Evolutionary conservation across 2,113 vertebrate genomes (phyloP).

Genomic region (Pongo abelii): DNA sequence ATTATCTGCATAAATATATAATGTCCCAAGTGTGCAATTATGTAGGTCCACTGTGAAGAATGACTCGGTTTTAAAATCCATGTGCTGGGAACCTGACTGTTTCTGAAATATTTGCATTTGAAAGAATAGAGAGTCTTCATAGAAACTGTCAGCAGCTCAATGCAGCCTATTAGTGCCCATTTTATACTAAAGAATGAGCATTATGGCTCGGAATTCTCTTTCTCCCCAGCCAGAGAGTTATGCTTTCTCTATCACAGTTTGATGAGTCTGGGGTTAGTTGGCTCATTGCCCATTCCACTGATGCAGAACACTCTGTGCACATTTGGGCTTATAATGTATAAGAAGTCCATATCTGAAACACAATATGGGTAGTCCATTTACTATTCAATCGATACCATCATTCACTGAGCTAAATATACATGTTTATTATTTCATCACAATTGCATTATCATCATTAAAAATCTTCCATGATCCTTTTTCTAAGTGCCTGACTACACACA

Average conservation of each 20-base stretch:
- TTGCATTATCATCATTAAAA: conserved; percentile 53
- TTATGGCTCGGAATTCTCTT: conserved; percentile 43
- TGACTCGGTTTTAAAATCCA: conserved; percentile 69
- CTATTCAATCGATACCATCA: conserved; percentile 52
- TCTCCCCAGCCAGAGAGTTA: not conserved
- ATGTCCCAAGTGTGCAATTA: conserved; percentile 73
- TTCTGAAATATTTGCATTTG: conserved; percentile 76
- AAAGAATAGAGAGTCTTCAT: conserved; percentile 65
- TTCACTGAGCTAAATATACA: conserved; percentile 48
- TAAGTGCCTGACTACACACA: conserved; percentile 18
- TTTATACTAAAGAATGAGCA: conserved; percentile 56
- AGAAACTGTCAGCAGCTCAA: conserved; percentile 56
- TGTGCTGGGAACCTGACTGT: conserved; percentile 55
- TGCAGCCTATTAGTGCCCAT: conserved; percentile 59
- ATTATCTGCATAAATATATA: conserved; percentile 79
- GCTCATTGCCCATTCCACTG: conserved; percentile 1
- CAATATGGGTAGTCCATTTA: conserved; percentile 43
- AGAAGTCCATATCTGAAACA: conserved; percentile 12
- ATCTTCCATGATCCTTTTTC: not conserved
- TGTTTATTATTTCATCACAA: conserved; percentile 48
- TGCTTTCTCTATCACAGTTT: not conserved
- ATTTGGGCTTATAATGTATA: conserved; percentile 23
- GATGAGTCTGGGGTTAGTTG: conserved; percentile 28
- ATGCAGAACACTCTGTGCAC: not conserved
- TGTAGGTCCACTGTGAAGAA: conserved; percentile 61